Percentiles rank a stretch among this genome's conserved stretches.
Evolutionary conservation across 2,797 vertebrate genomes (phyloP).

Genomic region (Diplodus puntazzo): DNA sequence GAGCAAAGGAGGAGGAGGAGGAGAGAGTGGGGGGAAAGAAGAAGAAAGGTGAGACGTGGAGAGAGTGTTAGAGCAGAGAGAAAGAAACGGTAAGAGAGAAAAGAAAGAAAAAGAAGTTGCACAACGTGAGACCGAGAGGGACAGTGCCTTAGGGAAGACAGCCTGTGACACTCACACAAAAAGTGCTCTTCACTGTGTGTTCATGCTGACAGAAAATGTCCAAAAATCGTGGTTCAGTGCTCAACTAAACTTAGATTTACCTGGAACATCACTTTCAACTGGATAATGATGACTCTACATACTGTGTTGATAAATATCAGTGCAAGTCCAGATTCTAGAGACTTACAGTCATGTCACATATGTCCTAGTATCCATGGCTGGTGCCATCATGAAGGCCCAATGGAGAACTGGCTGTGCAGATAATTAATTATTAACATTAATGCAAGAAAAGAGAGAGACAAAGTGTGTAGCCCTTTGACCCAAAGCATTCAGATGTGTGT

Average conservation of each 20-base stretch:
- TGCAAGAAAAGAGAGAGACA: conserved; percentile 58
- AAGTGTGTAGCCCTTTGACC: conserved; percentile 30
- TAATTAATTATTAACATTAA: conserved; percentile 72
- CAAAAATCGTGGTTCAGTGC: conserved; percentile 65
- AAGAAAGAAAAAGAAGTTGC: conserved; percentile 54
- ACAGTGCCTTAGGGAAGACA: conserved; percentile 75
- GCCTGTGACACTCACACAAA: conserved; percentile 72
- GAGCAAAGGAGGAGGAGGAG: conserved; percentile 65
- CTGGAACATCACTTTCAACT: conserved; percentile 80
- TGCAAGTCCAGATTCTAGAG: conserved; percentile 38
- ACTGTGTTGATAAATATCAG: conserved; percentile 21
- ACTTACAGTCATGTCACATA: conserved; percentile 80
- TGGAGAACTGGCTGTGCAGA: conserved; percentile 77
- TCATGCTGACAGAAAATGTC: conserved; percentile 76
- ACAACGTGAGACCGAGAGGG: conserved; percentile 78
- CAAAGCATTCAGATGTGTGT: conserved; percentile 13
- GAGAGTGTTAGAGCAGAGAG: conserved; percentile 81
- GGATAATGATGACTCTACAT: conserved; percentile 76
- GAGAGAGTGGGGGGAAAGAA: conserved; percentile 59
- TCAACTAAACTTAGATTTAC: conserved; percentile 69
- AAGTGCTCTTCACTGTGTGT: conserved; percentile 78
- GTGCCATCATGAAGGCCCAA: conserved; percentile 72
- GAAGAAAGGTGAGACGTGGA: conserved; percentile 86
- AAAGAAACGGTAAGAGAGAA: conserved; percentile 46
- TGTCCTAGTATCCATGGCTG: conserved; percentile 75